Conservation (phyloP, 2,113 vertebrate species). For the Scolopax mira region DNA sequence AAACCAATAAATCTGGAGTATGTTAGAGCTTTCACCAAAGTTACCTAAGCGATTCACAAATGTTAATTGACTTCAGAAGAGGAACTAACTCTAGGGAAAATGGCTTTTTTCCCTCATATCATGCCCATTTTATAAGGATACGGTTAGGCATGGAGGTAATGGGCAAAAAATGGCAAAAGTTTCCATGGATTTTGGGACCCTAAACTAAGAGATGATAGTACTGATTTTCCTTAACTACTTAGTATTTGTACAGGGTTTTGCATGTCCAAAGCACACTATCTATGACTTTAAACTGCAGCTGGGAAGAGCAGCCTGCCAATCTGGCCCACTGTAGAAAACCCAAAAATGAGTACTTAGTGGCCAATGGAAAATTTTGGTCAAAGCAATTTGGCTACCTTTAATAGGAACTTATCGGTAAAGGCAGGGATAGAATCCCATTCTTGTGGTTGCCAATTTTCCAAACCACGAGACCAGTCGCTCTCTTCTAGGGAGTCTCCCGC, state of each 20-base stretch:
- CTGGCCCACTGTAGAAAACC: not conserved
- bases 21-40: not conserved
- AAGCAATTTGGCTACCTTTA: not conserved
- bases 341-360: not conserved
- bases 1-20: not conserved
- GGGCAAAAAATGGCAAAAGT: not conserved
- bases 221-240: slow-evolving; percentile 15
- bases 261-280: not conserved
- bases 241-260: not conserved
- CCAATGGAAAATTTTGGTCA: not conserved
- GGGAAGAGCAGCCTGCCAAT: not conserved
- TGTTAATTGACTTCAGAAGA: not conserved
- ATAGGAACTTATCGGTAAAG: not conserved
- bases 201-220: not conserved
- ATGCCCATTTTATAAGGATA: not conserved
- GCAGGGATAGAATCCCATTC: not conserved
- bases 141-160: not conserved
- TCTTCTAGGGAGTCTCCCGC: not conserved
- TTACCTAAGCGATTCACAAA: not conserved
- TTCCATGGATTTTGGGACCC: not conserved
- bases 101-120: not conserved
- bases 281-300: not conserved
- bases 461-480: not conserved
- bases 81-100: not conserved
- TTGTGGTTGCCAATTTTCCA: not conserved